A percentile compares a stretch with the other conserved stretches of the same genome.
Conservation (phyloP, 2,797 vertebrate genomes). For the Mus minutoides region DNA sequence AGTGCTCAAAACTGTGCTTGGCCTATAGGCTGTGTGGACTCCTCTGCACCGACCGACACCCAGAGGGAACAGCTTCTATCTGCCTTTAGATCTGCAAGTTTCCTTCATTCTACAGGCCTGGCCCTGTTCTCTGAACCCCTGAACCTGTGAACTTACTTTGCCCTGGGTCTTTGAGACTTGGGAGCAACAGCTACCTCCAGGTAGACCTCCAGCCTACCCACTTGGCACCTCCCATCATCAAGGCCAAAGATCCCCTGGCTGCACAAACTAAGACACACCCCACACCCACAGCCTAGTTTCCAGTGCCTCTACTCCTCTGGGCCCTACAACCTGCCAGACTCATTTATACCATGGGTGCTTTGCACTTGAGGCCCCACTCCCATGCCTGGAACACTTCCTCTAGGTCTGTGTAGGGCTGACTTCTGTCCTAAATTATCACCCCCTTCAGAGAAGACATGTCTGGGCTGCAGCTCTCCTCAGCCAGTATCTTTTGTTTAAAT, state of each 20-base stretch:
- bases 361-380: neutral
- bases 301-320: neutral
- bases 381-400: neutral
- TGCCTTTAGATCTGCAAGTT: too few relatives aligned
- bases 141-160: neutral
- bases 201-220: neutral
- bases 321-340: neutral
- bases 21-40: neutral
- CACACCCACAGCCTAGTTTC: neutral
- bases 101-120: neutral
- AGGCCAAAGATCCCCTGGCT: neutral
- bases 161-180: neutral
- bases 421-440: neutral
- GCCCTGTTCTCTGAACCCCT: neutral
- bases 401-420: neutral
- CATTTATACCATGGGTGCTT: neutral
- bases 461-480: neutral
- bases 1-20: neutral
- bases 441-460: neutral
- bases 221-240: neutral
- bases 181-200: neutral
- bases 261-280: too few relatives aligned
- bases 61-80: neutral
- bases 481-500: neutral
- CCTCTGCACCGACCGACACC: neutral